Evolutionary conservation across 2,888 invertebrate genomes (phyloP).

Genomic region (Rhamphomyia laevipes): DNA sequence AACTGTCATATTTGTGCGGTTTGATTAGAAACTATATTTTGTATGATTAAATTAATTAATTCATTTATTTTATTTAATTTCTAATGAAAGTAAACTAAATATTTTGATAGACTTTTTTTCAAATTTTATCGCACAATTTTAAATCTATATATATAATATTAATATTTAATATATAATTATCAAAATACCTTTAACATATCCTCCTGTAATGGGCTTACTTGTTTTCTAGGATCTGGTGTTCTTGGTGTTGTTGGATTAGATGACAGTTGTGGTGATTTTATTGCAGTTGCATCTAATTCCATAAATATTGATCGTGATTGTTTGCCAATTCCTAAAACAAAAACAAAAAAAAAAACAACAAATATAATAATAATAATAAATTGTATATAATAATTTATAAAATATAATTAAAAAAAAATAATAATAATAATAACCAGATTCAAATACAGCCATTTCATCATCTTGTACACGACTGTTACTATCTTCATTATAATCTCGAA

Average conservation of each 20-base stretch:
- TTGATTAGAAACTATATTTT: no score
- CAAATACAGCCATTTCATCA: conserved; percentile 67
- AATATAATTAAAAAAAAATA: no score
- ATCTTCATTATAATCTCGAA: conserved; percentile 49
- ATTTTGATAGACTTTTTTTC: no score
- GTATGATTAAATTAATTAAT: no score
- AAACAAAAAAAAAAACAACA: not conserved
- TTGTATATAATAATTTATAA: not conserved
- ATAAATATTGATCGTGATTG: conserved; percentile 77
- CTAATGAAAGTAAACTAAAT: no score
- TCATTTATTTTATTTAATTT: no score
- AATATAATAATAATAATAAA: not conserved
- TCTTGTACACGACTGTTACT: conserved; percentile 35
- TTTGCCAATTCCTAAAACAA: conserved; percentile 62
- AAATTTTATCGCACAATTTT: no score
- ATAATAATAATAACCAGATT: conserved; percentile 56
- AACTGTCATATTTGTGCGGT: no score
- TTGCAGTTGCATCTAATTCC: conserved; percentile 62
- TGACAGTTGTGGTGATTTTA: conserved; percentile 10
- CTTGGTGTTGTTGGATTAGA: conserved; percentile 8
- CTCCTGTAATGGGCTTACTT: conserved; percentile 13
- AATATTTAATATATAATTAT: not conserved
- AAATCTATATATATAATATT: not conserved
- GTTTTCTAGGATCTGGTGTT: conserved; percentile 11
- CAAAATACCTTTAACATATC: conserved; percentile 7